Percentiles rank a stretch among this genome's conserved stretches.
phyloP scores from a whole-genome alignment of 2,888 invertebrate species.

The Nemapogon koenigi region DNA sequence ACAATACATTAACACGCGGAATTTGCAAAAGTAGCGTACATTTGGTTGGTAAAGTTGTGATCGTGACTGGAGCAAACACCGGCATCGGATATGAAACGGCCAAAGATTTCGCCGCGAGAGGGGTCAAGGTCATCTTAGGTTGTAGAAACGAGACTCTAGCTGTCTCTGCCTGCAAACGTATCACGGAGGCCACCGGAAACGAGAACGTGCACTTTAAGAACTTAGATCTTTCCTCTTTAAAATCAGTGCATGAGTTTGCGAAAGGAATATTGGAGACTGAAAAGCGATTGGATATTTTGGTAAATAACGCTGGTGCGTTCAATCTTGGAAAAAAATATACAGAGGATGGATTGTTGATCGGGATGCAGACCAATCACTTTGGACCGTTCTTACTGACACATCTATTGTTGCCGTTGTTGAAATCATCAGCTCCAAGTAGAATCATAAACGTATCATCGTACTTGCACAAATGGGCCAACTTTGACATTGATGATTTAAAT shows the following conservation, averaged over 20 bases:
- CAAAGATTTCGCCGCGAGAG: conserved; percentile 72
- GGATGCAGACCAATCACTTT: conserved; percentile 66
- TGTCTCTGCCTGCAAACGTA: conserved; percentile 46
- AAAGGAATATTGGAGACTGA: conserved; percentile 57
- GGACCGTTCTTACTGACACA: conserved; percentile 72
- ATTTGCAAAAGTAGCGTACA: conserved; percentile 32
- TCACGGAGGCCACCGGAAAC: conserved; percentile 29
- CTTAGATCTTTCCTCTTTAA: conserved; percentile 57
- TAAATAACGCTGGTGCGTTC: conserved; percentile 68
- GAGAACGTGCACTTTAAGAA: conserved; percentile 36
- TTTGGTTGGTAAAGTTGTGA: conserved; percentile 80
- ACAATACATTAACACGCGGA: conserved; percentile 17
- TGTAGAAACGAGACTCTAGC: conserved; percentile 76
- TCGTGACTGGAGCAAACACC: conserved; percentile 84
- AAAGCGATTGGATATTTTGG: conserved; percentile 60
- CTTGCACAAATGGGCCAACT: conserved; percentile 25
- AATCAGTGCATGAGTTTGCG: conserved; percentile 67
- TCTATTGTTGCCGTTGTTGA: conserved; percentile 55
- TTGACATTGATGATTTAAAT: conserved; percentile 33
- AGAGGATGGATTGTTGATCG: conserved; percentile 64
- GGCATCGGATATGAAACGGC: conserved; percentile 83
- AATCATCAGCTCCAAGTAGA: conserved; percentile 40
- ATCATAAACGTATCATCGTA: conserved; percentile 41
- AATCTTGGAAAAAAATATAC: conserved; percentile 40
- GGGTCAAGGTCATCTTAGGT: conserved; percentile 80